Percentiles rank a stretch among this genome's conserved stretches.
These are phyloP conservation scores for Acrossocheilus fasciatus DNA, from an alignment of 2,797 vertebrate species.

Conservation along the genomic window DNA sequence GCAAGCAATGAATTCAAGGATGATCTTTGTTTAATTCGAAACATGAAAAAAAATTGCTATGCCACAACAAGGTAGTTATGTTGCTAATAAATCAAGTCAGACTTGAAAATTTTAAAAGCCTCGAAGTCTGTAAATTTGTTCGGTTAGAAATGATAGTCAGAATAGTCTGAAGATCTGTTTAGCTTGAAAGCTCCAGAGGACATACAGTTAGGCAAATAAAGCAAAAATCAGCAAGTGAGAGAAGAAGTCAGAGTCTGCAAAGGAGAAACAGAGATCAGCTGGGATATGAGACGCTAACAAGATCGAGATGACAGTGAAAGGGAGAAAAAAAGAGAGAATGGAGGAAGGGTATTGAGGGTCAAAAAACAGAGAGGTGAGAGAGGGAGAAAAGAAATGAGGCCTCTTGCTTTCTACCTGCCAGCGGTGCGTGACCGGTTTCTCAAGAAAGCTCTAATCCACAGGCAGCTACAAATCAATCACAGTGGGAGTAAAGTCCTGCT, in stretches of 20 bases:
- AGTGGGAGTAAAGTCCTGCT: conserved; percentile 53
- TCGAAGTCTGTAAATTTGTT: neutral
- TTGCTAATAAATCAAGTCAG: neutral
- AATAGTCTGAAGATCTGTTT: neutral
- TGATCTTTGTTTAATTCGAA: neutral
- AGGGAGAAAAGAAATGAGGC: conserved; percentile 58
- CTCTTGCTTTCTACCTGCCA: conserved; percentile 37
- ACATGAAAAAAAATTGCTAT: neutral
- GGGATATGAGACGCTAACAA: neutral
- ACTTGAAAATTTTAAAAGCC: neutral
- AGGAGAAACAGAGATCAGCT: neutral
- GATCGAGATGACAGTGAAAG: conserved; percentile 19
- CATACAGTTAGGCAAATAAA: neutral
- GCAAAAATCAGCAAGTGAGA: neutral
- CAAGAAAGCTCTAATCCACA: conserved; percentile 59
- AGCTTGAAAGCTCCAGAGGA: neutral
- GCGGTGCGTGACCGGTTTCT: conserved; percentile 55
- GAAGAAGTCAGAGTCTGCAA: neutral
- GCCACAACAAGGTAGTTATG: neutral
- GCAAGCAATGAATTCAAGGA: neutral
- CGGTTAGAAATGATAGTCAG: neutral
- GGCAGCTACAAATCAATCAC: conserved; percentile 59
- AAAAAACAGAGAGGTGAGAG: conserved; percentile 14
- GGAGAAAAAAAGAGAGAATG: neutral
- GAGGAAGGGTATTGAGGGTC: conserved; percentile 18